Conservation (phyloP, 2,797 vertebrate species). For the Psittacula derbiana region DNA sequence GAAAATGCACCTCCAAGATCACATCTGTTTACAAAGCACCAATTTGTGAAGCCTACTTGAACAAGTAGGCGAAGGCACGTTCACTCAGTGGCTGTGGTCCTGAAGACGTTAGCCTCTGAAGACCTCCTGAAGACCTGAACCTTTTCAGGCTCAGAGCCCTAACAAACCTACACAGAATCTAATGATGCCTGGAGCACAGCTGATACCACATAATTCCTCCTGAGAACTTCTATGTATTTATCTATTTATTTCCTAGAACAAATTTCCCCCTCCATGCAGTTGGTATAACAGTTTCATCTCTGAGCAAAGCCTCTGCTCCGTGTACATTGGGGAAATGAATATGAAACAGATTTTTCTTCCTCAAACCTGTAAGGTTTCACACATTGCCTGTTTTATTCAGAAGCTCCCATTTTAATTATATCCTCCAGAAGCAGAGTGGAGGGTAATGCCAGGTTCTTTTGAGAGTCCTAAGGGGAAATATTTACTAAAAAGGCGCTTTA, state of each 20-base stretch:
- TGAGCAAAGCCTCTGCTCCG: not conserved
- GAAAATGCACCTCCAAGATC: not conserved
- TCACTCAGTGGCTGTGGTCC: not conserved
- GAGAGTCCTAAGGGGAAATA: slow-evolving; percentile 15
- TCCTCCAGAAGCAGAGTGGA: not conserved
- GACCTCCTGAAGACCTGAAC: not conserved
- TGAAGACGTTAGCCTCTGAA: not conserved
- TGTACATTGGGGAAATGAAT: not conserved
- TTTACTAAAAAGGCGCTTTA: slow-evolving; percentile 49
- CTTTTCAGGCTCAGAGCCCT: not conserved
- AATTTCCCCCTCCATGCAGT: not conserved
- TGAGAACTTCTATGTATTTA: not conserved
- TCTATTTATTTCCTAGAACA: not conserved
- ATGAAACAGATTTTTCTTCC: not conserved
- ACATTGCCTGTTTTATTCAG: not conserved
- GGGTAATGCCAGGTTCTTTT: slow-evolving; percentile 8
- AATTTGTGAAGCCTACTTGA: not conserved
- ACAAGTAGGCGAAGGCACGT: accelerated
- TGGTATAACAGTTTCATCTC: not conserved
- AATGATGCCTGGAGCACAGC: not conserved
- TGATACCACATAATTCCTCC: not conserved
- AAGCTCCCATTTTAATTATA: slow-evolving; percentile 23
- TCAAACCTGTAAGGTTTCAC: not conserved
- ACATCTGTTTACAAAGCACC: accelerated
- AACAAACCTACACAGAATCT: not conserved